Evolutionary conservation across 2,888 invertebrate genomes (phyloP).

Genomic region (Aphodius granarius): DNA sequence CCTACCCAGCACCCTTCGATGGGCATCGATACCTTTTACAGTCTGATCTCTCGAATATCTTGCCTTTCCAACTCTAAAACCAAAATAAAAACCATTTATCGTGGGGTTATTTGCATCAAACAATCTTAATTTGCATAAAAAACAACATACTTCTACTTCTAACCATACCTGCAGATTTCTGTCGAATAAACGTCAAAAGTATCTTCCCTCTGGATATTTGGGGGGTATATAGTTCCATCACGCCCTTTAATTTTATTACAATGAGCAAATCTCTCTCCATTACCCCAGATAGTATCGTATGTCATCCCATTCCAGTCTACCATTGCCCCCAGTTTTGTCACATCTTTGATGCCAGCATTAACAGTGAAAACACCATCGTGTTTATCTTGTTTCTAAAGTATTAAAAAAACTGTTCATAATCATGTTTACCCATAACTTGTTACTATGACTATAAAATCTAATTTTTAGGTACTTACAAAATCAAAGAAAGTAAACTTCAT

Average conservation of each 20-base stretch:
- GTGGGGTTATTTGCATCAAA: too few species aligned
- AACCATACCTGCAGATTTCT: constrained; percentile 33
- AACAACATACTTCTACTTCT: too few species aligned
- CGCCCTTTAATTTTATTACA: constrained; percentile 32
- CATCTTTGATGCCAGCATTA: constrained; percentile 58
- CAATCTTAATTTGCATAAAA: too few species aligned
- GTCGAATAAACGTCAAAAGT: constrained; percentile 26
- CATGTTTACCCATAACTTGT: too few species aligned
- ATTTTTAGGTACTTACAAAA: constrained; percentile 7
- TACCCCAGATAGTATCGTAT: constrained; percentile 43
- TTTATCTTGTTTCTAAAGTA: constrained; percentile 64
- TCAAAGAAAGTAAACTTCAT: constrained; percentile 11
- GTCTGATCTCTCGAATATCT: constrained; percentile 18
- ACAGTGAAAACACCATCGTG: constrained; percentile 63
- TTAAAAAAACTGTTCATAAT: too few species aligned
- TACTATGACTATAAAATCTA: background rate
- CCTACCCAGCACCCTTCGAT: constrained; percentile 20
- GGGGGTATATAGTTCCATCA: constrained; percentile 30
- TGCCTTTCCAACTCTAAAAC: constrained; percentile 11
- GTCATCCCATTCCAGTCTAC: constrained; percentile 50
- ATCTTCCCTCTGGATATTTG: constrained; percentile 24
- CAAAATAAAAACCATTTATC: too few species aligned
- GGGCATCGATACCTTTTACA: constrained; percentile 26
- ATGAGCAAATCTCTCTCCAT: constrained; percentile 49
- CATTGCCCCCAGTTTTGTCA: constrained; percentile 57